These are phyloP conservation scores for Drosophila cracens DNA, from an alignment of 2,888 invertebrate species.

Conservation along the genomic window DNA sequence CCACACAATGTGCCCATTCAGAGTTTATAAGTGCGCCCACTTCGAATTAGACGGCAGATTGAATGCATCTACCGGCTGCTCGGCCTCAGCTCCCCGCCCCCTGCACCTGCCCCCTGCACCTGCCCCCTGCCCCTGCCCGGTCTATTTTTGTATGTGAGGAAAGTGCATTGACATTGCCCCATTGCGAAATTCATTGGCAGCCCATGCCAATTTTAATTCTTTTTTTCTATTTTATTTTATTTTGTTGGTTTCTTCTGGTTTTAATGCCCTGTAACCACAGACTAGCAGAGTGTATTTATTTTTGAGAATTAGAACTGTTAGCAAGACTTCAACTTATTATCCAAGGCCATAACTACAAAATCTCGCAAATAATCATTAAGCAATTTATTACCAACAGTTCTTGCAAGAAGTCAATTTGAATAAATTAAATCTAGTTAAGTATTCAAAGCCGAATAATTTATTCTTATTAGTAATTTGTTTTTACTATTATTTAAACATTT, in stretches of 20 bases:
- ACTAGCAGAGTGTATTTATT: neutral
- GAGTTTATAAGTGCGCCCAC: constrained; percentile 39
- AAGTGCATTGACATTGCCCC: constrained; percentile 76
- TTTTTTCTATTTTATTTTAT: constrained; percentile 31
- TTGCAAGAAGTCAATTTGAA: neutral
- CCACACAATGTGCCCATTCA: constrained; percentile 45
- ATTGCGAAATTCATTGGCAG: constrained; percentile 72
- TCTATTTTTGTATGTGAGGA: constrained; percentile 60
- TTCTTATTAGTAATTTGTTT: neutral
- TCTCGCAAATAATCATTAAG: neutral
- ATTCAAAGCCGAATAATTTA: neutral
- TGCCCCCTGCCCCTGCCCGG: neutral
- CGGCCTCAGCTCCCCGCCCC: too few species aligned
- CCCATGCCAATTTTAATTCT: constrained; percentile 67
- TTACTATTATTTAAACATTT: neutral
- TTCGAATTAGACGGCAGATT: constrained; percentile 37
- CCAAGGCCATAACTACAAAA: neutral
- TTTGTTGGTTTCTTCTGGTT: constrained; percentile 13
- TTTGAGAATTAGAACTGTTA: neutral
- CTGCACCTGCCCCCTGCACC: too few species aligned
- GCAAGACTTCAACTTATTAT: neutral
- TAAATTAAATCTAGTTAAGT: neutral
- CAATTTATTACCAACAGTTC: neutral
- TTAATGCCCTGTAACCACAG: constrained; percentile 29
- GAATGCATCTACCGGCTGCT: constrained; percentile 24